phyloP scores from a whole-genome alignment of 1,140 invertebrate genomes.

The Sycophila sp. region DNA sequence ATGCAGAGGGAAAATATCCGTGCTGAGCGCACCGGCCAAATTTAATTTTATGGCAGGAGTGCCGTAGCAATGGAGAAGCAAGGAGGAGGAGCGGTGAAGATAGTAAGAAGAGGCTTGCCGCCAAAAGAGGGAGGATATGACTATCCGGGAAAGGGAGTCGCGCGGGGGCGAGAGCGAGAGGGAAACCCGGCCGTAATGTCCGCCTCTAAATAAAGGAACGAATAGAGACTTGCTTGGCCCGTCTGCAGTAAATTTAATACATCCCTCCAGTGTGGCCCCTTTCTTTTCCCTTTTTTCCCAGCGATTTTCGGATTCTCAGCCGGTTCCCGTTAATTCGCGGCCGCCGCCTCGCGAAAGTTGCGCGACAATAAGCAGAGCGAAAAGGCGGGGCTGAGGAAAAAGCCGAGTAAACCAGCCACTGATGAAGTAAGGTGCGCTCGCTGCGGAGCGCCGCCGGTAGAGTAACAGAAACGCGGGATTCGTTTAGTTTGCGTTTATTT shows the following conservation, averaged over 20 bases:
- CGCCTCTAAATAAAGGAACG: conserved; percentile 15
- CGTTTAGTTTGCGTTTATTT: conserved; percentile 50
- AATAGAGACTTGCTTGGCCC: neutral
- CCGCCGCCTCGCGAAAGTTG: neutral
- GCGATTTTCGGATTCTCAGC: neutral
- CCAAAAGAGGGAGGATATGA: neutral
- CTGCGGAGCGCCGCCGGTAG: neutral
- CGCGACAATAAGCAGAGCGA: neutral
- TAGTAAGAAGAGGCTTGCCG: neutral
- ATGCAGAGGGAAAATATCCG: neutral
- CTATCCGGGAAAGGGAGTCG: neutral
- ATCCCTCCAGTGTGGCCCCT: neutral
- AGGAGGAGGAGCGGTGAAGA: neutral
- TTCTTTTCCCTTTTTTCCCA: neutral
- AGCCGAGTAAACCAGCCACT: neutral
- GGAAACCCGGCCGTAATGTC: neutral
- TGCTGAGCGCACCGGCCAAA: neutral
- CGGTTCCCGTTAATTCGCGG: neutral
- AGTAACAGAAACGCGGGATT: conserved; percentile 7
- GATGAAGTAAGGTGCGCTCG: conserved; percentile 2
- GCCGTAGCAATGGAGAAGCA: neutral
- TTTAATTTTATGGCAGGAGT: neutral
- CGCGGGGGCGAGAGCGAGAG: neutral
- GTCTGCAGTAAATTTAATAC: conserved; percentile 6
- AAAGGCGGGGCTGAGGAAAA: neutral